Conservation (phyloP, 2,888 invertebrate species). For the Hoplodrina ambigua region DNA sequence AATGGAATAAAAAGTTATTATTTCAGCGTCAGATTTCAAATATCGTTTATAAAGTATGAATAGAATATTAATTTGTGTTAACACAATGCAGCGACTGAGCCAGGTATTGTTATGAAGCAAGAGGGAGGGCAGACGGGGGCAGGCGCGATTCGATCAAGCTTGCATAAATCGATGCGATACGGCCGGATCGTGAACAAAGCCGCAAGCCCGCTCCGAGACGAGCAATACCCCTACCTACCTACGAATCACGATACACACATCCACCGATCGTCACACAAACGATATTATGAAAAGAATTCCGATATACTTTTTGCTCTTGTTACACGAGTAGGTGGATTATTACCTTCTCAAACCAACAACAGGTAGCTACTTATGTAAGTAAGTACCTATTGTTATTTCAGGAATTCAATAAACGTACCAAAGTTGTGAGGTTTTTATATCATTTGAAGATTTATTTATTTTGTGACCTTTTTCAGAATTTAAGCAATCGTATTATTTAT, state of each 20-base stretch:
- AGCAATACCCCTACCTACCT: conserved; percentile 65
- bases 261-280: conserved; percentile 57
- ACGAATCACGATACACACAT: conserved; percentile 45
- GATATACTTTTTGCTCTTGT: conserved; percentile 48
- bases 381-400: conserved; percentile 41
- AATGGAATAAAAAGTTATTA: conserved; percentile 44
- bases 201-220: conserved; percentile 78
- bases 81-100: conserved; percentile 72
- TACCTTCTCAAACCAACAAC: conserved; percentile 45
- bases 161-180: conserved; percentile 89
- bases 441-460: conserved; percentile 25
- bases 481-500: conserved; percentile 15
- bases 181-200: conserved; percentile 87
- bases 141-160: conserved; percentile 86
- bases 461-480: conserved; percentile 9
- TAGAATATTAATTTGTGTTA: conserved; percentile 59
- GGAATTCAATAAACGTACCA: conserved; percentile 45
- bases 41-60: conserved; percentile 52
- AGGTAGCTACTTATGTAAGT: conserved; percentile 43
- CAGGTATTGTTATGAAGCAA: conserved; percentile 78
- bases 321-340: conserved; percentile 47
- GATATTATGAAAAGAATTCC: conserved; percentile 60
- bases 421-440: conserved; percentile 16
- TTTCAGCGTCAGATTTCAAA: conserved; percentile 27
- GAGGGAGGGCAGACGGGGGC: conserved; percentile 69